Conservation (phyloP, 2,888 invertebrate genomes). For the Chymomyza procnemis region DNA sequence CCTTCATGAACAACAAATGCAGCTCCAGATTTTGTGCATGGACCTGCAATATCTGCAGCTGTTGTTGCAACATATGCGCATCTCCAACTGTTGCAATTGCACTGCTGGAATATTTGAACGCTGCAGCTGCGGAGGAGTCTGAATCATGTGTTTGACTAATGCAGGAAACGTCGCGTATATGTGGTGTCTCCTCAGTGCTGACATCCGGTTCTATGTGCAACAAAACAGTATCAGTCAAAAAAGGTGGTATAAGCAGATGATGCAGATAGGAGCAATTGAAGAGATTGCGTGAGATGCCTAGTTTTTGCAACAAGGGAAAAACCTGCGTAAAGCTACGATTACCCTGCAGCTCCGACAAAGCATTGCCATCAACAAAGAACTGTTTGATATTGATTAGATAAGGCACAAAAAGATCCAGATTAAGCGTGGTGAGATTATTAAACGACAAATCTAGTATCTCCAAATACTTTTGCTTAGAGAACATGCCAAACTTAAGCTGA, state of each 20-base stretch:
- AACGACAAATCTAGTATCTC: conserved; percentile 80
- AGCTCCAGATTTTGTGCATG: conserved; percentile 69
- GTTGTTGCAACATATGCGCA: conserved; percentile 46
- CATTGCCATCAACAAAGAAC: conserved; percentile 76
- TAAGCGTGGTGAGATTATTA: conserved; percentile 79
- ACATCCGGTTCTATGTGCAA: conserved; percentile 74
- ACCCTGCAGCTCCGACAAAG: conserved; percentile 72
- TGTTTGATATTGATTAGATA: conserved; percentile 72
- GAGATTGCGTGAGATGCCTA: conserved; percentile 75
- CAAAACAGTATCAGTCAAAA: conserved; percentile 60
- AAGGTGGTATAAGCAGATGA: conserved; percentile 72
- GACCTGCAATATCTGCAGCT: conserved; percentile 57
- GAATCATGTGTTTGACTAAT: conserved; percentile 42
- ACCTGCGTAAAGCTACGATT: conserved; percentile 70
- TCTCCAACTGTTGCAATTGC: conserved; percentile 8
- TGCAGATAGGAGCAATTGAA: conserved; percentile 77
- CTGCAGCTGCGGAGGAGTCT: conserved; percentile 9
- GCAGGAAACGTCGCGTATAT: conserved; percentile 77
- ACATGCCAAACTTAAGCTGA: conserved; percentile 76
- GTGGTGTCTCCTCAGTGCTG: conserved; percentile 68
- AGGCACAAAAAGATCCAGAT: conserved; percentile 77
- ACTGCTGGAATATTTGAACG: neutral
- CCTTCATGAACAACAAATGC: conserved; percentile 67
- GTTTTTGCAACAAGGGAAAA: conserved; percentile 69
- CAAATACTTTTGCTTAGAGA: conserved; percentile 76